These are phyloP conservation scores for Ichneumon xanthorius DNA, from an alignment of 2,888 invertebrate genomes.

Conservation along the genomic window DNA sequence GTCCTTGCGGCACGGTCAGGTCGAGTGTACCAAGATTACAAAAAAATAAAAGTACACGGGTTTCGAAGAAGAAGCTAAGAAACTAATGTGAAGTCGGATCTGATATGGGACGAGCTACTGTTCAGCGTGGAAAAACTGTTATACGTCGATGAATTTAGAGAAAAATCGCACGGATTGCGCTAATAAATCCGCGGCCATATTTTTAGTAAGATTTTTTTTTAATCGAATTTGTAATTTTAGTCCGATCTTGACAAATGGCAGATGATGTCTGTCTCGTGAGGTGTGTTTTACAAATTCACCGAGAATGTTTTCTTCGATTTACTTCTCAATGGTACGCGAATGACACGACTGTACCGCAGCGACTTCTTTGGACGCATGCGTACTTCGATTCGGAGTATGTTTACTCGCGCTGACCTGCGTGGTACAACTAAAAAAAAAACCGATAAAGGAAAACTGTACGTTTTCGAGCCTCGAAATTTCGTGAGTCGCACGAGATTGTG, in stretches of 20 bases:
- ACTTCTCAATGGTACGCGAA: not conserved
- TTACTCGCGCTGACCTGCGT: too few species aligned
- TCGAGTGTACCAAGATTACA: not conserved
- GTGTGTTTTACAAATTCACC: not conserved
- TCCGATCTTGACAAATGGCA: not conserved
- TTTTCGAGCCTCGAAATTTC: not conserved
- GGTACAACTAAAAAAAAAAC: not conserved
- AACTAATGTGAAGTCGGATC: too few species aligned
- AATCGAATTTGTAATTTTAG: not conserved
- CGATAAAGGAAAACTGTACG: not conserved
- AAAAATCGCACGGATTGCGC: not conserved
- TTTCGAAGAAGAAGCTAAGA: too few species aligned
- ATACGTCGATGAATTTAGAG: not conserved
- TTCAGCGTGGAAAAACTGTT: not conserved
- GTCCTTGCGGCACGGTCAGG: not conserved
- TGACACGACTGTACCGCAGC: not conserved
- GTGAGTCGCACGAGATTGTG: slow-evolving; percentile 33
- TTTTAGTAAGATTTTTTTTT: not conserved
- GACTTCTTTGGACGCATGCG: not conserved
- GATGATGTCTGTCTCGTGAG: not conserved
- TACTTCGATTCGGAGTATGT: too few species aligned
- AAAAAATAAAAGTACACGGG: not conserved
- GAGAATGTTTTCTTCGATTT: not conserved
- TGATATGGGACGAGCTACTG: too few species aligned
- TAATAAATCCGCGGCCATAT: not conserved